Evolutionary conservation across 2,888 invertebrate genomes (phyloP).

Genomic region (Globia sparganii): DNA sequence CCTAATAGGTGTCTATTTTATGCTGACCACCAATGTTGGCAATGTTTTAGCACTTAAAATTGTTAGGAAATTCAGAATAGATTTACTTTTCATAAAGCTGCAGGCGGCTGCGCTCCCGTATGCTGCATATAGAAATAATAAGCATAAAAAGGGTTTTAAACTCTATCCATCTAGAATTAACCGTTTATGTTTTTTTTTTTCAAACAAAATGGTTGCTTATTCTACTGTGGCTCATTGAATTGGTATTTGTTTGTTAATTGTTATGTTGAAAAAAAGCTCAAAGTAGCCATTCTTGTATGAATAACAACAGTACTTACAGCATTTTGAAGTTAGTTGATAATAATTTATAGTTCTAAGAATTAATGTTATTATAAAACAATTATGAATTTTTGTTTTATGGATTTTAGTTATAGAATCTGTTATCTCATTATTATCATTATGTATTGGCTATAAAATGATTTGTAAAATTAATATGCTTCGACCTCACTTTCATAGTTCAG

Average conservation of each 20-base stretch:
- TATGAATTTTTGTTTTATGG: neutral
- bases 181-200: neutral
- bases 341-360: slow-evolving; percentile 22
- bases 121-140: neutral
- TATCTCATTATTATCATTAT: slow-evolving; percentile 32
- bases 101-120: slow-evolving; percentile 1
- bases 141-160: neutral
- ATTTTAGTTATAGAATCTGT: neutral
- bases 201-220: neutral
- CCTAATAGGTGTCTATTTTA: neutral
- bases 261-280: neutral
- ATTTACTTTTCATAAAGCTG: slow-evolving; percentile 7
- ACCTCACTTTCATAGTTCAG: slow-evolving; percentile 40
- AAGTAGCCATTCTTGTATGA: slow-evolving; percentile 5
- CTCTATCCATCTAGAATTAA: neutral
- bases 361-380: slow-evolving; percentile 6
- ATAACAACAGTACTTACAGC: slow-evolving; percentile 33
- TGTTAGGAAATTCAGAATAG: slow-evolving; percentile 7
- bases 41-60: slow-evolving; percentile 14
- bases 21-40: slow-evolving; percentile 4
- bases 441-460: slow-evolving; percentile 1
- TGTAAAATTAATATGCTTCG: slow-evolving; percentile 1
- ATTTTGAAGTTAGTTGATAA: slow-evolving; percentile 37
- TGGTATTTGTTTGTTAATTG: neutral
- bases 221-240: neutral